These are phyloP conservation scores for Patella ulyssiponensis DNA, from an alignment of 2,888 invertebrate species.

Conservation along the genomic window DNA sequence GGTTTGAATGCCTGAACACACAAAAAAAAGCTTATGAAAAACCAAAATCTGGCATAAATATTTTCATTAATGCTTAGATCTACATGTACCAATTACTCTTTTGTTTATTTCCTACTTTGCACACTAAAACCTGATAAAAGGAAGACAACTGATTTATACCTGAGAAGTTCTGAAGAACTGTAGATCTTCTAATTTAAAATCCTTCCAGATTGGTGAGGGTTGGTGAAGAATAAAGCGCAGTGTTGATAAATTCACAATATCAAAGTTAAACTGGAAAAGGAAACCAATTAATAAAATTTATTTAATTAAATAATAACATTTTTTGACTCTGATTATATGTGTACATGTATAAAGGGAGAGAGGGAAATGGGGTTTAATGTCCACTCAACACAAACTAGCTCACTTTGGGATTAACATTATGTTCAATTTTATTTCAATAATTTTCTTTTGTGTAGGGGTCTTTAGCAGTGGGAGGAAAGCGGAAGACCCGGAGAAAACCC, in stretches of 20 bases:
- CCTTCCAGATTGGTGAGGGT: conserved; percentile 70
- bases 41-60: not conserved
- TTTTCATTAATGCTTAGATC: not conserved
- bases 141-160: conserved; percentile 35
- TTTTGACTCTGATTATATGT: too few relatives aligned
- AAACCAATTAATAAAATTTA: not conserved
- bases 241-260: conserved; percentile 56
- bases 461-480: too few relatives aligned
- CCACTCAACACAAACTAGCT: too few relatives aligned
- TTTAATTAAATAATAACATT: too few relatives aligned
- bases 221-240: conserved; percentile 67
- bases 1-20: conserved; percentile 40
- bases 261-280: conserved; percentile 56
- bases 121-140: too few relatives aligned
- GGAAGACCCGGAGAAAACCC: too few relatives aligned
- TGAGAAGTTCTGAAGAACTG: conserved; percentile 52
- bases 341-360: too few relatives aligned
- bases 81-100: not conserved
- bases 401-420: too few relatives aligned
- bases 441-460: too few relatives aligned
- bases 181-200: conserved; percentile 67
- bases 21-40: not conserved
- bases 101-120: not conserved
- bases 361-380: too few relatives aligned
- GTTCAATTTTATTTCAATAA: too few relatives aligned